Conservation (phyloP, 2,113 vertebrate species). For the Percopsis transmontana region DNA sequence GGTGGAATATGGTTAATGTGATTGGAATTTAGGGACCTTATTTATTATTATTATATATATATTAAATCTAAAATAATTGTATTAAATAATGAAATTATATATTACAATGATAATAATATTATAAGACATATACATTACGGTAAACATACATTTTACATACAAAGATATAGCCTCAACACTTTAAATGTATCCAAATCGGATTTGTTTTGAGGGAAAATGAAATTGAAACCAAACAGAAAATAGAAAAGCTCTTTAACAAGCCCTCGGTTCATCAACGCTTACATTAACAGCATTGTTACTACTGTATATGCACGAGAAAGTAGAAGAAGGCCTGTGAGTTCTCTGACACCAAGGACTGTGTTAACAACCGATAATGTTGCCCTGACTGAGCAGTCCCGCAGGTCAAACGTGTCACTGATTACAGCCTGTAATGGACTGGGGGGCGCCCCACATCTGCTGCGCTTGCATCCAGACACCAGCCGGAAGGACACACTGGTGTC, state of each 20-base stretch:
- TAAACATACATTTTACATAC: no score
- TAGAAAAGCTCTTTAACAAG: no score
- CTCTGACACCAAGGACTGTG: slow-evolving; percentile 43
- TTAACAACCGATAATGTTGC: slow-evolving; percentile 38
- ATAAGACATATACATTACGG: no score
- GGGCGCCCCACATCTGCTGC: slow-evolving; percentile 62
- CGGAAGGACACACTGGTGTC: slow-evolving; percentile 47
- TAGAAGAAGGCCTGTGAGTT: slow-evolving; percentile 10
- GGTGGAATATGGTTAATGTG: not conserved
- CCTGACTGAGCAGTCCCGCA: slow-evolving; percentile 56
- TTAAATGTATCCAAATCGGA: not conserved
- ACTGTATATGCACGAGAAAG: no score
- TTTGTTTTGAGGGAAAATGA: not conserved
- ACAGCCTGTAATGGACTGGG: slow-evolving; percentile 23
- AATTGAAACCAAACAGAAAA: no score
- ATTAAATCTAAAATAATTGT: no score
- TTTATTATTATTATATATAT: no score
- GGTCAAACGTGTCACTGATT: slow-evolving; percentile 71
- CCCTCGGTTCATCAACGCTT: no score
- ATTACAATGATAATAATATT: not conserved
- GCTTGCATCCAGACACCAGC: slow-evolving; percentile 59
- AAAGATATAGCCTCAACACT: no score
- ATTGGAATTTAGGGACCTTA: not conserved
- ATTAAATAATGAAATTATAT: not conserved
- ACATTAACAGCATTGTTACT: no score